Evolutionary conservation across 1,140 invertebrate genomes (phyloP).

Genomic region (Drosophila carrolli): DNA sequence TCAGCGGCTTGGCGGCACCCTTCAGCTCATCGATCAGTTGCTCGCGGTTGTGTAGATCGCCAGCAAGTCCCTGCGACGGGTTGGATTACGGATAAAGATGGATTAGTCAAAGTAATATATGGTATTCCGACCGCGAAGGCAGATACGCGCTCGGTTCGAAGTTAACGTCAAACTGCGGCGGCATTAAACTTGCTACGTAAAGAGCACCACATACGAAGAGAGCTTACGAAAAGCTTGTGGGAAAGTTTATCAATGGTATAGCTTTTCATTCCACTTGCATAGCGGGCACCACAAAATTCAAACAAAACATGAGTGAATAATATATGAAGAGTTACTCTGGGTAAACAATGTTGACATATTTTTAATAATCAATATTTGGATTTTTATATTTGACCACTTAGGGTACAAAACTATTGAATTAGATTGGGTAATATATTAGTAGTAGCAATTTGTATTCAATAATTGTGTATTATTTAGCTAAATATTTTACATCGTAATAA

Average conservation of each 20-base stretch:
- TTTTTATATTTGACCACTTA: too few species aligned
- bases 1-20: slow-evolving; percentile 89
- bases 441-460: too few species aligned
- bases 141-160: slow-evolving; percentile 69
- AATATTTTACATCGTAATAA: too few species aligned
- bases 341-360: background rate
- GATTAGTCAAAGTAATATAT: slow-evolving; percentile 13
- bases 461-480: too few species aligned
- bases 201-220: slow-evolving; percentile 13
- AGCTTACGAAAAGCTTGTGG: slow-evolving; percentile 42
- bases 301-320: background rate
- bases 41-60: slow-evolving; percentile 88
- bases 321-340: background rate
- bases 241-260: background rate
- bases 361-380: background rate
- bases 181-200: slow-evolving; percentile 34
- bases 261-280: slow-evolving; percentile 7
- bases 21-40: slow-evolving; percentile 89
- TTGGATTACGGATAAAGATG: background rate
- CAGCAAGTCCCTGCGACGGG: slow-evolving; percentile 86
- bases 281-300: background rate
- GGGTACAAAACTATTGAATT: too few species aligned
- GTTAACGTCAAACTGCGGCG: slow-evolving; percentile 63
- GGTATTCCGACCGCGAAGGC: slow-evolving; percentile 9
- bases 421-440: too few species aligned